phyloP scores from a whole-genome alignment of 2,797 vertebrate species.

The Leuciscus waleckii region DNA sequence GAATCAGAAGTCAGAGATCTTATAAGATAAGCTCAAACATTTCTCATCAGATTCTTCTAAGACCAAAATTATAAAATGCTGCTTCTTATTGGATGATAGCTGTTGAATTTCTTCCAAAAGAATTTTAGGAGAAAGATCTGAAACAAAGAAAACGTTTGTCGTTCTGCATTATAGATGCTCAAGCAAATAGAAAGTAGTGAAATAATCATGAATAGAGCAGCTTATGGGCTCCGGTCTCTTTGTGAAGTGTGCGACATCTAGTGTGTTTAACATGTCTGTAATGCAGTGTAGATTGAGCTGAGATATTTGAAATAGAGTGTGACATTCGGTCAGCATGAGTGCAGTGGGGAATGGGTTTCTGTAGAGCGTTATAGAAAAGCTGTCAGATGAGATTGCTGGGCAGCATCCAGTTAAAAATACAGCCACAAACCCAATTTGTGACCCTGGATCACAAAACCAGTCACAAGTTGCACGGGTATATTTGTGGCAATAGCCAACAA shows the following conservation, averaged over 20 bases:
- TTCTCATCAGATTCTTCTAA: neutral
- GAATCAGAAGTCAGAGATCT: no score
- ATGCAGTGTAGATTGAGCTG: slow-evolving; percentile 7
- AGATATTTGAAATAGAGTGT: slow-evolving; percentile 34
- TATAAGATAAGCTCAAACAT: neutral
- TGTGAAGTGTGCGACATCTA: neutral
- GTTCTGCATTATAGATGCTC: slow-evolving; percentile 1
- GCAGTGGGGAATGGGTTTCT: slow-evolving; percentile 37
- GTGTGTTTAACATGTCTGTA: slow-evolving; percentile 8
- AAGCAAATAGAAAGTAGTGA: neutral
- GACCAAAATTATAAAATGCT: neutral
- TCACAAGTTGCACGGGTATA: no score
- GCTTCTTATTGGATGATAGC: neutral
- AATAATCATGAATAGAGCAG: neutral
- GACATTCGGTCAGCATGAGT: slow-evolving; percentile 36
- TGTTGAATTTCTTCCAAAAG: no score
- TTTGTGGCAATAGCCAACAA: no score
- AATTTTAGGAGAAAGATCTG: neutral
- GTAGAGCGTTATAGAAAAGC: slow-evolving; percentile 18
- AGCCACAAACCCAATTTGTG: neutral
- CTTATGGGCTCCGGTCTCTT: neutral
- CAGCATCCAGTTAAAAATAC: neutral
- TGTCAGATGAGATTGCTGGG: slow-evolving; percentile 16
- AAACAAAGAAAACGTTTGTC: neutral
- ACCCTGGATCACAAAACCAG: no score